A percentile compares a stretch with the other conserved stretches of the same genome.
Evolutionary conservation across 2,113 vertebrate genomes (phyloP).

Genomic region (Nibea albiflora): DNA sequence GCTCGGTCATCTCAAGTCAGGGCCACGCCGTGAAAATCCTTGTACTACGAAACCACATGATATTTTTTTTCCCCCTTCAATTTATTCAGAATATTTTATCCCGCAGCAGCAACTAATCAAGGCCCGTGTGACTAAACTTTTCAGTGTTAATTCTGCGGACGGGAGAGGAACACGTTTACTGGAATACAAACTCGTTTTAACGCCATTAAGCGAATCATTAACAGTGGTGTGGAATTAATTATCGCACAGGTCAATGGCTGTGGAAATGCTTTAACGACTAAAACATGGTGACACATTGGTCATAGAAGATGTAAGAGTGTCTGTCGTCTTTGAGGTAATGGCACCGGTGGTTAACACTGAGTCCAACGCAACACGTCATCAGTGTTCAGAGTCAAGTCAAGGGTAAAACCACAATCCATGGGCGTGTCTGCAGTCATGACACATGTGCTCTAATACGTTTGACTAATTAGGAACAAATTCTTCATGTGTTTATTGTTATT

Average conservation of each 20-base stretch:
- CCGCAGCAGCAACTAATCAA: conserved; percentile 9
- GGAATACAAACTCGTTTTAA: neutral
- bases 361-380: conserved; percentile 13
- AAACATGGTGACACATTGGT: neutral
- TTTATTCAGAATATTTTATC: neutral
- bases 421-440: neutral
- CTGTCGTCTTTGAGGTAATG: neutral
- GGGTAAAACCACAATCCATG: neutral
- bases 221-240: neutral
- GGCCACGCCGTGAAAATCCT: conserved; percentile 1
- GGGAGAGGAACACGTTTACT: neutral
- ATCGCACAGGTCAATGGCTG: neutral
- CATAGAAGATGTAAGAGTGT: conserved; percentile 12
- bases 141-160: neutral
- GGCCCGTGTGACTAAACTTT: conserved; percentile 1
- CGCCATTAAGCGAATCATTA: conserved; percentile 1
- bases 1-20: conserved; percentile 35
- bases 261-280: neutral
- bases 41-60: neutral
- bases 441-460: neutral
- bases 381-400: conserved; percentile 20
- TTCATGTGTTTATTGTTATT: neutral
- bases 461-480: neutral
- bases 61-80: too few relatives aligned
- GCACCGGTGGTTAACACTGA: conserved; percentile 3